phyloP scores from a whole-genome alignment of 53 echinoderm and acorn worm species.

The Paracentrotus lividus region DNA sequence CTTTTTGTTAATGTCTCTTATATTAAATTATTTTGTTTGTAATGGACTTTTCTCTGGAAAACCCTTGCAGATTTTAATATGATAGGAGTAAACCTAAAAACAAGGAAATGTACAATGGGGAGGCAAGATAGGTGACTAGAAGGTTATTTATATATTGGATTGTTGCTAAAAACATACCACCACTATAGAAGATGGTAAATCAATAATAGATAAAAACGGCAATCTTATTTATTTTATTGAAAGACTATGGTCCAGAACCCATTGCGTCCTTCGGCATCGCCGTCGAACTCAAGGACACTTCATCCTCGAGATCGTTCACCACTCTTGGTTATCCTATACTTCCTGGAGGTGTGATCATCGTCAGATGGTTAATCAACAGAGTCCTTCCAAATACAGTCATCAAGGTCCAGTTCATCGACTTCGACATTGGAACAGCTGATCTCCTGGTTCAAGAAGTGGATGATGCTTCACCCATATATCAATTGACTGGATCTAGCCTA shows the following conservation, averaged over 20 bases:
- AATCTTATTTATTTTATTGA: too few relatives aligned
- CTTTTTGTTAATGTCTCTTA: too few relatives aligned
- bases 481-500: background rate
- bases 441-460: constrained; percentile 17
- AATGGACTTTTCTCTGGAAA: too few relatives aligned
- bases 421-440: constrained; percentile 30
- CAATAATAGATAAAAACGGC: too few relatives aligned
- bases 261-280: constrained; percentile 27
- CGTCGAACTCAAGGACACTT: constrained; percentile 8
- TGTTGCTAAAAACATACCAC: too few relatives aligned
- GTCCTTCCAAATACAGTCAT: background rate
- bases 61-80: too few relatives aligned
- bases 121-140: too few relatives aligned
- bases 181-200: too few relatives aligned
- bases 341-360: background rate
- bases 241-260: constrained; percentile 37
- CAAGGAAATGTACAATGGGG: too few relatives aligned
- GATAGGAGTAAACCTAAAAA: too few relatives aligned
- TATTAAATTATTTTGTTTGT: too few relatives aligned
- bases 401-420: constrained; percentile 52
- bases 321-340: constrained; percentile 42
- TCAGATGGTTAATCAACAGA: constrained; percentile 26
- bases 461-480: background rate
- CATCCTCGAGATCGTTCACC: background rate
- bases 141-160: too few relatives aligned